A percentile compares a stretch with the other conserved stretches of the same genome.
These are phyloP conservation scores for Carassius carassius DNA, from an alignment of 2,113 vertebrate species.

Conservation along the genomic window DNA sequence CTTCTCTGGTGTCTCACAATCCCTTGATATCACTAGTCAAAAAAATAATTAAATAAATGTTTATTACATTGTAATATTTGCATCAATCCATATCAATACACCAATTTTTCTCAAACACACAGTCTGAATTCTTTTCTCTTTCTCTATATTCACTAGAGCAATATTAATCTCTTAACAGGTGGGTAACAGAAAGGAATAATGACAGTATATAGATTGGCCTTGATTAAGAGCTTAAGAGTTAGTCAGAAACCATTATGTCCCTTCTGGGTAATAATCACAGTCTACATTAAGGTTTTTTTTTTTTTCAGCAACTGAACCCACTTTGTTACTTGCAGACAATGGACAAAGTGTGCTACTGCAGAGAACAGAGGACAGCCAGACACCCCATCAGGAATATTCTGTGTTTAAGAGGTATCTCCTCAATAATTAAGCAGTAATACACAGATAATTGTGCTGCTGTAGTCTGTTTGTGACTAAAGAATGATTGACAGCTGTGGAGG, in stretches of 20 bases:
- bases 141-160: neutral
- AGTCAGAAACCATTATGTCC: constrained; percentile 7
- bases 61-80: neutral
- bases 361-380: constrained; percentile 22
- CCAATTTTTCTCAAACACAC: neutral
- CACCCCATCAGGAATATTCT: neutral
- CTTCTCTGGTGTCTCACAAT: constrained; percentile 68
- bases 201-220: constrained; percentile 14
- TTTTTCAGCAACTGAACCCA: constrained; percentile 50
- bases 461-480: constrained; percentile 66
- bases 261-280: constrained; percentile 37
- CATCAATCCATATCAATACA: neutral
- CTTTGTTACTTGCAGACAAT: constrained; percentile 28
- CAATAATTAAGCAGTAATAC: neutral
- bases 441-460: neutral
- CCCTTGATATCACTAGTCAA: constrained; percentile 71
- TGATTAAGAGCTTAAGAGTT: constrained; percentile 42
- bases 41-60: constrained; percentile 21
- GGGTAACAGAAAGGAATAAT: constrained; percentile 1
- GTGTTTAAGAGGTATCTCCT: neutral
- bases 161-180: neutral
- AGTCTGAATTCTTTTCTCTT: neutral
- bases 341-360: neutral
- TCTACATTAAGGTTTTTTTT: constrained; percentile 22
- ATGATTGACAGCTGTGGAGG: constrained; percentile 89